Evolutionary conservation across 2,797 vertebrate species (phyloP).

Genomic region (Pelochelys cantorii): DNA sequence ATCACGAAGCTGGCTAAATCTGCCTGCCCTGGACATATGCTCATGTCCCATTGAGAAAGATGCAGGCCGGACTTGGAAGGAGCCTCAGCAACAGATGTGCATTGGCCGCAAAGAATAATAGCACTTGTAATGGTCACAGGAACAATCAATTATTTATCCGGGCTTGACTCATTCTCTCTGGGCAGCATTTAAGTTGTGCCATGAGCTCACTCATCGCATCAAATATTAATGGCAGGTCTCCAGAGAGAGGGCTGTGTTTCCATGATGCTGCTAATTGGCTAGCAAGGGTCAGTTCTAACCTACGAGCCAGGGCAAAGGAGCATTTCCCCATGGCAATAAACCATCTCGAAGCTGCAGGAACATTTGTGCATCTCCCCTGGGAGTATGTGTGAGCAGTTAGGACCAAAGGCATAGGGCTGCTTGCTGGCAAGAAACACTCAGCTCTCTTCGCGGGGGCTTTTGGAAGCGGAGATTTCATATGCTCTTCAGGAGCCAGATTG

Average conservation of each 20-base stretch:
- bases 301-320: background rate
- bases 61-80: background rate
- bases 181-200: background rate
- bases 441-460: background rate
- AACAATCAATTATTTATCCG: background rate
- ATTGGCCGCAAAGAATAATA: background rate
- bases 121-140: background rate
- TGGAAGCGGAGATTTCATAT: background rate
- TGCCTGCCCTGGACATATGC: background rate
- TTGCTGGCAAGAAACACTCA: background rate
- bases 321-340: background rate
- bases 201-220: constrained; percentile 34
- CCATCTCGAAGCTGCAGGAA: background rate
- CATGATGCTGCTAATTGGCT: constrained; percentile 16
- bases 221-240: constrained; percentile 20
- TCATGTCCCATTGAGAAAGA: background rate
- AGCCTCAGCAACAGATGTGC: background rate
- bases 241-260: background rate
- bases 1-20: background rate
- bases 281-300: constrained; percentile 13
- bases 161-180: background rate
- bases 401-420: background rate
- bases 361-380: background rate
- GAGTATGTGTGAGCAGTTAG: background rate
- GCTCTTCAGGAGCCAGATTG: background rate